phyloP scores from a whole-genome alignment of 1,140 invertebrate genomes.

The Polypedilum vanderplanki region DNA sequence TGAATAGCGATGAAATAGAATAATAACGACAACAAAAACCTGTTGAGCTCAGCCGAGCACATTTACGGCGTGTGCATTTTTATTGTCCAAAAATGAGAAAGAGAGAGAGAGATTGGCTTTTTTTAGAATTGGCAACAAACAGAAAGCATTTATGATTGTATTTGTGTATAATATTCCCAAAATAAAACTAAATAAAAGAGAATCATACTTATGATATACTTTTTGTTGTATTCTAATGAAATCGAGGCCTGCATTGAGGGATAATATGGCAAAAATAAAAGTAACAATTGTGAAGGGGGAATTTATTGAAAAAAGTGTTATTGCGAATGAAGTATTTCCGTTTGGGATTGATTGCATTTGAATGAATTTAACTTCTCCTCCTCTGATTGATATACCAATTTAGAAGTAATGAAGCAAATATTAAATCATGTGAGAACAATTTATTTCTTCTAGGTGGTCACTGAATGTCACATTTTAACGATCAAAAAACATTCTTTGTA shows the following conservation, averaged over 20 bases:
- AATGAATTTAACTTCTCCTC: background rate
- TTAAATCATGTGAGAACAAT: background rate
- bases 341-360: background rate
- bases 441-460: background rate
- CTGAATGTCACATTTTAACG: no score
- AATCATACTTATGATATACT: background rate
- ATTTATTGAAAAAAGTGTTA: background rate
- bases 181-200: background rate
- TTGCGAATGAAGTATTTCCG: background rate
- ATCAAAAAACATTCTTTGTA: background rate
- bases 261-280: background rate
- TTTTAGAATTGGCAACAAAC: background rate
- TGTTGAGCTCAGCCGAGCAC: background rate
- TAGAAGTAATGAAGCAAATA: background rate
- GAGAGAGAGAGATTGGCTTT: no score
- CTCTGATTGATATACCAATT: background rate
- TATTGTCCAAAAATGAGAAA: background rate
- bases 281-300: background rate
- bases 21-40: background rate
- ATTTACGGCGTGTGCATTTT: constrained; percentile 16
- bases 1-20: background rate
- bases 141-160: background rate
- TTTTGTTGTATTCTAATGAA: no score
- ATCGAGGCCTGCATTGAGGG: background rate
- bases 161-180: background rate